Evolutionary conservation across 2,888 invertebrate genomes (phyloP), one percentile per base, ranked within the genome.

Genomic region (Andrena trimmerana): DNA sequence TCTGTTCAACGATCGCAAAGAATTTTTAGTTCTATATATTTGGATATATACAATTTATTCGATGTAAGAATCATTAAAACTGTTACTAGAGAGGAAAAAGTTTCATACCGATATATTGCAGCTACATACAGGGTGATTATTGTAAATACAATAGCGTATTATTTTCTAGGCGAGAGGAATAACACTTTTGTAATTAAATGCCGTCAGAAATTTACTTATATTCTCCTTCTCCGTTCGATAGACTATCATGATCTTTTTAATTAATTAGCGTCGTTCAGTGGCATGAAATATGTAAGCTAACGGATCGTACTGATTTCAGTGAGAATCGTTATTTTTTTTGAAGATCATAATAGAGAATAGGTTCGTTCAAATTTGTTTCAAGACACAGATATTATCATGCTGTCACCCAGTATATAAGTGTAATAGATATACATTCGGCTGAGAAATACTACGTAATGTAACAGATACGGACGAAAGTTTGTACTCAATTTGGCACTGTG

Each of bases 331-430:
- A 16, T 10, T 63, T 29, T 29, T 20, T 42, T 50, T 16, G 8
- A 52, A 60, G 13, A 42, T 70, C 42, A 10, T 60, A 70, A 78
- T 69, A 10, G 59, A 80, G 42, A 42, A 42, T 16, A 42, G 66
- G 50, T 36, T 67, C 36, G 57, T 50, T 67, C 10, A 67, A 68
- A 63, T 6, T 16, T 67, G 3, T 1, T 42, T 62, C 69, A 16
- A 57, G 68, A 73, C 31, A 68, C 10, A 73, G 48, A 29, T 81
- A 74, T 81, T 70, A 73, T 80, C 57, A 29, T 74, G 42, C 36
- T 80, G 59, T 81, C 66, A 74, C 59, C 52, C 69, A 70, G 65
- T 73, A 68, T 69, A 79, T 65, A 68, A 72, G 36, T 72, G 54
- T 59, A 73, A 50, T 48, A 71, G 24, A 78, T 65, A 24, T 71